Base-by-base conservation (phyloP, 1,140 invertebrate genomes). In the Drosophila varians region DNA sequence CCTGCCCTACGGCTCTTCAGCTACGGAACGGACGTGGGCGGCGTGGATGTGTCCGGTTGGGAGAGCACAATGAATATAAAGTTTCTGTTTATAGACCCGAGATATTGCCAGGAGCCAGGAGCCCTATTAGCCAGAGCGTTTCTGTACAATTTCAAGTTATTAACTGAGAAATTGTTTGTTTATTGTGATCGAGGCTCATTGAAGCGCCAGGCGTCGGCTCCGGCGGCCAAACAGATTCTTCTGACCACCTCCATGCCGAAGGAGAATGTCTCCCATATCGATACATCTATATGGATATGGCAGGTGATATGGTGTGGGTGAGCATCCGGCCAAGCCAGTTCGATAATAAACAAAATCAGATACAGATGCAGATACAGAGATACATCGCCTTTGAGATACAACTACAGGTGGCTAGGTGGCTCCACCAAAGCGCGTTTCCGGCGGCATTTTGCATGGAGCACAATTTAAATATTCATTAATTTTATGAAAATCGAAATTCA, bases 381-480 rank as follows among this genome's bases (percentile, higher is more conserved):
- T 21, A 43, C 65, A 34, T 45, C 23, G 23, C 38, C 14, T 18
- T 42, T 42, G 25, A 45, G 28, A 64, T 52, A 53, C 58, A 23
- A 58, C 61, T 62, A 83, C 79, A 83, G 79, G 79, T 86, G 82
- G 66, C 80, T 80, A 83, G 79, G 79, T 86, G 82, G 66, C 80
- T 80, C 68, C 73, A 87, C 62, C 77, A 82, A 86, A 82, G 82
- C 82, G 82, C 82, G 82, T 87, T 86, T 86, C 82, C 82, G 82
- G 82, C 73, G 77, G 61, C 62, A 55, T 82, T 87, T 86, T 64
- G 57, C 76, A 75, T 80, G 72, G 74, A 70, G 38, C 69, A 87
- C 77, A 77, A 74, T 77, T 87, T 86, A 87, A 87, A 86, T 86
- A 87, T 86, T 86, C 82, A 86, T 86, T 86, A 82, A 87, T 82